A percentile compares a stretch with the other conserved stretches of the same genome.
phyloP scores from a whole-genome alignment of 2,797 vertebrate species.

The Diglossa cyanea region DNA sequence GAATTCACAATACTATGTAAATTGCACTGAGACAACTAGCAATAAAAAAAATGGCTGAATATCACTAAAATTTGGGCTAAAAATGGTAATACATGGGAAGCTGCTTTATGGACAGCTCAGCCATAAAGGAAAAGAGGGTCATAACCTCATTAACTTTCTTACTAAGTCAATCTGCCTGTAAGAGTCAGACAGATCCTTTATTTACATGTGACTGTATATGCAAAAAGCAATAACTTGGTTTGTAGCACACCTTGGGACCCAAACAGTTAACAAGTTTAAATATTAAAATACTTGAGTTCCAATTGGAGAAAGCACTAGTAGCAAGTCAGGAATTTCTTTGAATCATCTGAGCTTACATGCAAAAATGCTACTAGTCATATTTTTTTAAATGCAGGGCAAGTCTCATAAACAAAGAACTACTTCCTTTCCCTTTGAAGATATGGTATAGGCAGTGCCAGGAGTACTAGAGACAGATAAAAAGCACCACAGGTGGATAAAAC shows the following conservation, averaged over 20 bases:
- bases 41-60: not conserved
- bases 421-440: slow-evolving; percentile 30
- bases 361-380: not conserved
- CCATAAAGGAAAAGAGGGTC: not conserved
- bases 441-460: not conserved
- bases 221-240: not conserved
- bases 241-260: not conserved
- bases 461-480: not conserved
- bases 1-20: not conserved
- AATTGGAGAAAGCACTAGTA: not conserved
- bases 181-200: not conserved
- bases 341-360: not conserved
- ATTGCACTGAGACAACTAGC: not conserved
- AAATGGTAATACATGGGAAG: not conserved
- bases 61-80: not conserved
- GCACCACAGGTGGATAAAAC: not conserved
- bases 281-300: not conserved
- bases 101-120: not conserved
- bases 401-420: not conserved
- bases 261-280: not conserved
- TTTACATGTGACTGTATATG: accelerated
- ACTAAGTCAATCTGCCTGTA: not conserved
- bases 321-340: not conserved
- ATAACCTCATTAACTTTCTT: not conserved
- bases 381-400: not conserved